Conservation (phyloP, 2,113 vertebrate species). For the Lamprologus lemairii region DNA sequence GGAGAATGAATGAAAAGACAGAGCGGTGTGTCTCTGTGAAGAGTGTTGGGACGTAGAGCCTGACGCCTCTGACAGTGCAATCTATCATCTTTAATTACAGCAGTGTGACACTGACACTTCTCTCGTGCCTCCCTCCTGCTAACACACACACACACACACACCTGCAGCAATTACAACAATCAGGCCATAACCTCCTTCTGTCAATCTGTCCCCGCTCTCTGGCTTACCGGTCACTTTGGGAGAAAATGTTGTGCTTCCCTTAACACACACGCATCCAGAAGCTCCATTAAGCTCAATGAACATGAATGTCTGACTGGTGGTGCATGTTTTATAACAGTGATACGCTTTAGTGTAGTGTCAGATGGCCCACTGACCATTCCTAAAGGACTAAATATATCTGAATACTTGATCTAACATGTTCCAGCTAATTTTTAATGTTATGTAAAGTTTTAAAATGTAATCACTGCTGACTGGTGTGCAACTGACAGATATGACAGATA, state of each 20-base stretch:
- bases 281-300: not conserved
- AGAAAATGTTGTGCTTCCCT: not conserved
- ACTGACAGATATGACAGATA: not conserved
- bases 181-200: slow-evolving; percentile 50
- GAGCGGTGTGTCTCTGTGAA: slow-evolving; percentile 34
- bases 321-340: not conserved
- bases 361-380: not conserved
- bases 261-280: not conserved
- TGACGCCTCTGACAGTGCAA: slow-evolving; percentile 59
- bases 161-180: slow-evolving; percentile 57
- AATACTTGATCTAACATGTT: not conserved
- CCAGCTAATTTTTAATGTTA: not conserved
- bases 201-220: slow-evolving; percentile 7
- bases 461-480: not conserved
- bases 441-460: not conserved
- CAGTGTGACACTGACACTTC: slow-evolving; percentile 49
- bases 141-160: slow-evolving; percentile 21
- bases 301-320: not conserved
- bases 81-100: slow-evolving; percentile 76
- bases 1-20: slow-evolving; percentile 24
- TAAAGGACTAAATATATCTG: not conserved
- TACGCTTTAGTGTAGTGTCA: not conserved
- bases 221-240: not conserved
- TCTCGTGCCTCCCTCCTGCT: slow-evolving; percentile 4
- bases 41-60: slow-evolving; percentile 41